Base-by-base conservation (phyloP, 2,888 invertebrate species). In the Tolmerus cingulatus region DNA sequence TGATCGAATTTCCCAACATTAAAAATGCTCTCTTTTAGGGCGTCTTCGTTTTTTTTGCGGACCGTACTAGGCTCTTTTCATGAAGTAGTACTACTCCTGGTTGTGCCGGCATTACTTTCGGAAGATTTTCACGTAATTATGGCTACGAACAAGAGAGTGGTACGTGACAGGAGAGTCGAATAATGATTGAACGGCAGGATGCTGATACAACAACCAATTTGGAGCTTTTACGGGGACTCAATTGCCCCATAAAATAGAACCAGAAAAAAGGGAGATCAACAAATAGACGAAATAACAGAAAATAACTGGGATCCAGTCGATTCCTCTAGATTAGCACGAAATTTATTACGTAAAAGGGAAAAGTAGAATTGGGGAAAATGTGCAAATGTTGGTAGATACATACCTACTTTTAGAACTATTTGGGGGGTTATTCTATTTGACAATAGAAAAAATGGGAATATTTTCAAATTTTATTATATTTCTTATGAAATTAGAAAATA, bases 161-260 rank as follows among this genome's bases (percentile, higher is more conserved):
- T 88, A 88, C 88, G 88, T 88, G 88, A 88, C 88, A 87, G 86
- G 88, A 87, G 87, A 87, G 88, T 86, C 81, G 87, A 88, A 88
- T 88, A 88, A 87, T 87, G 87, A 87, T 87, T 88, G 87, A 87
- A 86, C 76, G 86, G 87, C 77, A 88, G 87, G 86, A 88, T 88
- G 88, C 88, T 88, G 88, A 88, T 88, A 88, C 88, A 87, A 88
- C 88, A 88, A 87, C 88, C 88, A 88, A 88, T 88, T 88, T 88
- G 87, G 87, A 88, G 88, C 88, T 82, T 88, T 88, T 88, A 88
- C 86, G 86, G 87, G 77, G 82, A 86, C 87, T 76, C 86, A 66
- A 87, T 87, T 88, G 87, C 87, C 74, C 86, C 86, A 88, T 87
- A 87, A 88, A 88, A 85, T 23, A 46, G 79, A 34, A 85, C 84